These are phyloP conservation scores for Abrostola tripartita DNA, from an alignment of 2,888 invertebrate genomes.

Conservation along the genomic window DNA sequence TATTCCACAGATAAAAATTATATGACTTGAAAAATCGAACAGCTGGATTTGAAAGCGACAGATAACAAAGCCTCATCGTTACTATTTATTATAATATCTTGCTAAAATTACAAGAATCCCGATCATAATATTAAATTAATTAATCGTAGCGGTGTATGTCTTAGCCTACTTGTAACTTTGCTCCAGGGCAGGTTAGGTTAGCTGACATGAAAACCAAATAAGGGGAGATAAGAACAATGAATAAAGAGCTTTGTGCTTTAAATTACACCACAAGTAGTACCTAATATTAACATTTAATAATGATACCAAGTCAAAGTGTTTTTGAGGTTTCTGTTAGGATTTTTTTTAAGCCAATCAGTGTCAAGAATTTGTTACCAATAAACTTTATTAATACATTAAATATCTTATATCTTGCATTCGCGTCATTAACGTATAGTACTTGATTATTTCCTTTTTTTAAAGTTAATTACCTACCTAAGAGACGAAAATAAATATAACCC, in stretches of 20 bases:
- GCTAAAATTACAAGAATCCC: slow-evolving; percentile 21
- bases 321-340: too few species aligned
- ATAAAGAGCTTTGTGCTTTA: slow-evolving; percentile 37
- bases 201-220: slow-evolving; percentile 39
- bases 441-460: too few species aligned
- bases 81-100: neutral
- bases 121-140: slow-evolving; percentile 37
- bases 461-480: too few species aligned
- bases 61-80: neutral
- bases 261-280: slow-evolving; percentile 31
- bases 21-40: too few species aligned
- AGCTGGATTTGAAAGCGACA: neutral
- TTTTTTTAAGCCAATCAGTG: too few species aligned
- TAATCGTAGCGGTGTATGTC: slow-evolving; percentile 31
- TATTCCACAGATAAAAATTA: too few species aligned
- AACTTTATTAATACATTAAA: too few species aligned
- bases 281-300: slow-evolving; percentile 8
- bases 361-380: too few species aligned
- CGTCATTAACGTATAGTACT: too few species aligned
- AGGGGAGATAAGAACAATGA: slow-evolving; percentile 19
- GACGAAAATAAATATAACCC: too few species aligned
- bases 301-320: neutral
- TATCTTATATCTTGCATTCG: too few species aligned
- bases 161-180: slow-evolving; percentile 38
- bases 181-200: slow-evolving; percentile 20